phyloP scores from a whole-genome alignment of 2,113 vertebrate species.

The Anthoscopus minutus region DNA sequence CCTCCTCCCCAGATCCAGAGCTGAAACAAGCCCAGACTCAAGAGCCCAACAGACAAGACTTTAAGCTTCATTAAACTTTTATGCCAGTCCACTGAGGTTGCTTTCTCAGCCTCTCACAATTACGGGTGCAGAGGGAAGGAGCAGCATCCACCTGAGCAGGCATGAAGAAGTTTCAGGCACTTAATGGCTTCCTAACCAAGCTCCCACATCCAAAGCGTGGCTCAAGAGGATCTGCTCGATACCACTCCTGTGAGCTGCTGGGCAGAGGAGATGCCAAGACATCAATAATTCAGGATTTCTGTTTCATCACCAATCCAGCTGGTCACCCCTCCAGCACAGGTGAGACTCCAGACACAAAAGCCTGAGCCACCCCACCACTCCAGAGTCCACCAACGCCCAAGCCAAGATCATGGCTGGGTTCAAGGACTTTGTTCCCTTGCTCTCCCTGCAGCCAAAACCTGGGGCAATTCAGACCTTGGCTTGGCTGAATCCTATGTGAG shows the following conservation, averaged over 20 bases:
- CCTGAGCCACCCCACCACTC: not conserved
- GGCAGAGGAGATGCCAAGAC: not conserved
- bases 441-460: not conserved
- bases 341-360: not conserved
- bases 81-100: constrained; percentile 8
- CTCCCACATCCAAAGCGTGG: not conserved
- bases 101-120: constrained; percentile 48
- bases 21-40: not conserved
- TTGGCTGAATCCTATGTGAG: not conserved
- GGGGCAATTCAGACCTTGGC: not conserved
- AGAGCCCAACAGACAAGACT: not conserved
- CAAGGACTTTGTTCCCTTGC: rapidly evolving
- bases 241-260: constrained; percentile 13
- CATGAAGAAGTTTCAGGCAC: constrained; percentile 32
- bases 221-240: constrained; percentile 36
- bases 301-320: not conserved
- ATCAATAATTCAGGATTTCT: constrained; percentile 21
- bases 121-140: not conserved
- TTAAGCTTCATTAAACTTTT: constrained; percentile 68
- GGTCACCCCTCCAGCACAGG: not conserved
- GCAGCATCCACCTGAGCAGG: constrained; percentile 15
- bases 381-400: not conserved
- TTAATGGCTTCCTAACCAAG: constrained; percentile 47
- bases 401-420: not conserved
- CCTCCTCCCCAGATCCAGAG: not conserved